phyloP scores from a whole-genome alignment of 2,797 vertebrate species.

The Clarias pachynema region DNA sequence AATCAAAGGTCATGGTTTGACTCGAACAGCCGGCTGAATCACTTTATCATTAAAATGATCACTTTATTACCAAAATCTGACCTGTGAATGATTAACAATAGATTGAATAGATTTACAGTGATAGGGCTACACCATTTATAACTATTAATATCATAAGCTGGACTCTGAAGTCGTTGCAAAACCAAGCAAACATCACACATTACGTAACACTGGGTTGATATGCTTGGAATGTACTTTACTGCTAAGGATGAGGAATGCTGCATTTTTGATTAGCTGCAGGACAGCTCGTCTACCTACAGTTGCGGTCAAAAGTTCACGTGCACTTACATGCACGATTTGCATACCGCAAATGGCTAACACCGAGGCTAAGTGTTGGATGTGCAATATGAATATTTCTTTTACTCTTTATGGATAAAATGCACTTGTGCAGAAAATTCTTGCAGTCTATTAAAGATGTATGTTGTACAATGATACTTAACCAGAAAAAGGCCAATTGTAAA shows the following conservation, averaged over 20 bases:
- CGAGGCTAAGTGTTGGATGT: no score
- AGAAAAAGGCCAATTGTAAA: no score
- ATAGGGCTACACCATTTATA: not conserved
- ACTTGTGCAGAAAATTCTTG: no score
- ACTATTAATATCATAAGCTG: not conserved
- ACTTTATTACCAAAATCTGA: not conserved
- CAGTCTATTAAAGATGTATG: no score
- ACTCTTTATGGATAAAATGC: no score
- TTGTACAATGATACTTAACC: no score
- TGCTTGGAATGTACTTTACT: conserved; percentile 1
- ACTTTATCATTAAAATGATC: no score
- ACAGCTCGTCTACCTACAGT: not conserved
- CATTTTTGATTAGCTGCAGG: not conserved
- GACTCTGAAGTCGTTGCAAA: not conserved
- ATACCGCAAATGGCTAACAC: no score
- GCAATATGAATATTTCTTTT: no score
- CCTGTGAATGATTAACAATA: not conserved
- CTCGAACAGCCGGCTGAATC: not conserved
- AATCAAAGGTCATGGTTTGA: no score
- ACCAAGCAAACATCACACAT: not conserved
- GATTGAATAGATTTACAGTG: not conserved
- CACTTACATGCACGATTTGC: no score
- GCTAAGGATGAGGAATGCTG: not conserved
- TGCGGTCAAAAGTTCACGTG: no score
- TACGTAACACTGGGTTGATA: not conserved